These are phyloP conservation scores for Spatulosminthurus flaviceps DNA, from an alignment of 2,888 invertebrate species.

Conservation along the genomic window DNA sequence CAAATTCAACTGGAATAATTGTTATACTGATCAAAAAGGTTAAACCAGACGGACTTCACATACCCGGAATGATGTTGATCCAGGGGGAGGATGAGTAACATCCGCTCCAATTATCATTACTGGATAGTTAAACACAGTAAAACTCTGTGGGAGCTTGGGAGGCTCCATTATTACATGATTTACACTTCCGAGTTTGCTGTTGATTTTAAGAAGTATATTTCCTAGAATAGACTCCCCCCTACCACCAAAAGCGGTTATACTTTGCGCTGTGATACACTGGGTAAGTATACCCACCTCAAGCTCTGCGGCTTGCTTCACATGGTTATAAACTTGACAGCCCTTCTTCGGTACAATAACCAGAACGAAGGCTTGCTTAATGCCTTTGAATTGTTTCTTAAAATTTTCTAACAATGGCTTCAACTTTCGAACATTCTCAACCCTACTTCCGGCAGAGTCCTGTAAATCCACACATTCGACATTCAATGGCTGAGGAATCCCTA, in stretches of 20 bases:
- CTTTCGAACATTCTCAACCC: constrained; percentile 12
- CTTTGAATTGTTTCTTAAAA: neutral
- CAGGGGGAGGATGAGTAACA: constrained; percentile 61
- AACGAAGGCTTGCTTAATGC: constrained; percentile 23
- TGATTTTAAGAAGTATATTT: constrained; percentile 66
- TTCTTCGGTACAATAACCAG: constrained; percentile 46
- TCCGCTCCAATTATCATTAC: constrained; percentile 68
- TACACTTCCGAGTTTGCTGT: constrained; percentile 67
- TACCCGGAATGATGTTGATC: constrained; percentile 65
- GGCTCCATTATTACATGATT: constrained; percentile 64
- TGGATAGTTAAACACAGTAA: constrained; percentile 63
- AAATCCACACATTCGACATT: neutral
- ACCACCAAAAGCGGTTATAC: constrained; percentile 10
- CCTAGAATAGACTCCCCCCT: constrained; percentile 47
- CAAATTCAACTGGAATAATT: no score
- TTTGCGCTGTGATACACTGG: constrained; percentile 65
- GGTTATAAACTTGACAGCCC: constrained; percentile 5
- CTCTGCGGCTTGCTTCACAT: constrained; percentile 52
- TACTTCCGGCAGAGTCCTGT: neutral
- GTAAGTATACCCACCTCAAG: constrained; percentile 65
- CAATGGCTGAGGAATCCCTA: constrained; percentile 28
- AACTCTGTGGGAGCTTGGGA: constrained; percentile 31
- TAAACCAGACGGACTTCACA: no score
- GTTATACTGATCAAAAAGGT: no score
- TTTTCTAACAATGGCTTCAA: neutral